Conservation (phyloP, 2,797 vertebrate species). For the Pempheris klunzingeri region DNA sequence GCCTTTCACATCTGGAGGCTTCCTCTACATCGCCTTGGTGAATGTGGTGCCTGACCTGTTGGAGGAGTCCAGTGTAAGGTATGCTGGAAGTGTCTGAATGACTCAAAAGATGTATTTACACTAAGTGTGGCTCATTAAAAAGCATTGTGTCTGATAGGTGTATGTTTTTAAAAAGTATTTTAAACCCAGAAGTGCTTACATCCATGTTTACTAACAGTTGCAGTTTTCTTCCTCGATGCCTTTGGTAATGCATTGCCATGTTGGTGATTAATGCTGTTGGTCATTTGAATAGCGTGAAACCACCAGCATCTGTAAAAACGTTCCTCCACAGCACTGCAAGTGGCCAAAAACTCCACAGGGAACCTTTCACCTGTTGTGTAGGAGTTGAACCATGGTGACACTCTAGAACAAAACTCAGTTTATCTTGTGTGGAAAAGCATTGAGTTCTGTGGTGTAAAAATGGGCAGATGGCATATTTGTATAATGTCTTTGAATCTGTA, state of each 20-base stretch:
- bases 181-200: not conserved
- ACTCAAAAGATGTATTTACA: not conserved
- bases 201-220: not conserved
- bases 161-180: no score
- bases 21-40: constrained; percentile 97
- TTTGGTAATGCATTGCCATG: not conserved
- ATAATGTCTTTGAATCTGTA: constrained; percentile 42
- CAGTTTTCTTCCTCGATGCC: not conserved
- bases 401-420: not conserved
- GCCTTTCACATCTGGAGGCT: constrained; percentile 96
- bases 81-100: constrained; percentile 8
- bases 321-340: not conserved
- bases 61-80: constrained; percentile 90
- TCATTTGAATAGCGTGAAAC: not conserved
- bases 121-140: not conserved
- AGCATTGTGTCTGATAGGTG: not conserved
- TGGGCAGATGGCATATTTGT: not conserved
- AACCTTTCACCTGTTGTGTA: not conserved
- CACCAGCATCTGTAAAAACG: not conserved
- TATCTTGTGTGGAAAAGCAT: not conserved
- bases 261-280: not conserved
- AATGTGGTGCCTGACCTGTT: constrained; percentile 96
- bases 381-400: not conserved
- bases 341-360: not conserved
- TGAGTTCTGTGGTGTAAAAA: constrained; percentile 11